These are phyloP conservation scores for Cerastis leucographa DNA, from an alignment of 2,888 invertebrate genomes.

Conservation along the genomic window DNA sequence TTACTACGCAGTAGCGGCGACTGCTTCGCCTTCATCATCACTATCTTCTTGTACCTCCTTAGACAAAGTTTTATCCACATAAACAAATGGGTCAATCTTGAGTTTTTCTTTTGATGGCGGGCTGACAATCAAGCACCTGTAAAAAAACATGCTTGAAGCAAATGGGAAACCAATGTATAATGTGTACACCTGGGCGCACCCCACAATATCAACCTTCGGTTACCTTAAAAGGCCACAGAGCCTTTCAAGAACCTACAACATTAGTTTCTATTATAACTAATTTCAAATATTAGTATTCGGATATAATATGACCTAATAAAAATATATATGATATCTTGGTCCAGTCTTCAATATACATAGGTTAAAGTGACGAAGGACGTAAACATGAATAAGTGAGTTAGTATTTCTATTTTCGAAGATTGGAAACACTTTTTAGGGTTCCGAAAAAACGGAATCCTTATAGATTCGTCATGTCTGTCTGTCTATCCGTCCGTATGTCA, in stretches of 20 bases:
- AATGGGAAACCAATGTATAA: neutral
- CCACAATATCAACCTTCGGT: neutral
- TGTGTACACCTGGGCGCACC: neutral
- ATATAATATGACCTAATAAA: neutral
- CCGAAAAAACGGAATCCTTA: no score
- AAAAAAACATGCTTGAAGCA: conserved; percentile 39
- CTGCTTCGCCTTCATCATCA: conserved; percentile 84
- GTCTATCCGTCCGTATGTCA: no score
- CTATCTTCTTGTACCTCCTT: conserved; percentile 85
- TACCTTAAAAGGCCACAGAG: no score
- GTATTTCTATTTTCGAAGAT: no score
- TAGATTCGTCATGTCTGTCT: no score
- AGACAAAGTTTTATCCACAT: conserved; percentile 82
- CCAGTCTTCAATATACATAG: neutral
- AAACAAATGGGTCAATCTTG: conserved; percentile 92
- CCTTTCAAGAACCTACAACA: no score
- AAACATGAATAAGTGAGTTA: no score
- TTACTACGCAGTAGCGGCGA: conserved; percentile 76
- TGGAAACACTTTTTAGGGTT: no score
- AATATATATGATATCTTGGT: neutral
- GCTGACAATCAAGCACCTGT: conserved; percentile 92
- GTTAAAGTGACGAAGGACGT: no score
- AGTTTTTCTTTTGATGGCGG: conserved; percentile 92
- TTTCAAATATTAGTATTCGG: neutral
- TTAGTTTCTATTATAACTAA: neutral